A percentile compares a stretch with the other conserved stretches of the same genome.
phyloP scores from a whole-genome alignment of 2,113 vertebrate genomes.

The Nicator chloris region DNA sequence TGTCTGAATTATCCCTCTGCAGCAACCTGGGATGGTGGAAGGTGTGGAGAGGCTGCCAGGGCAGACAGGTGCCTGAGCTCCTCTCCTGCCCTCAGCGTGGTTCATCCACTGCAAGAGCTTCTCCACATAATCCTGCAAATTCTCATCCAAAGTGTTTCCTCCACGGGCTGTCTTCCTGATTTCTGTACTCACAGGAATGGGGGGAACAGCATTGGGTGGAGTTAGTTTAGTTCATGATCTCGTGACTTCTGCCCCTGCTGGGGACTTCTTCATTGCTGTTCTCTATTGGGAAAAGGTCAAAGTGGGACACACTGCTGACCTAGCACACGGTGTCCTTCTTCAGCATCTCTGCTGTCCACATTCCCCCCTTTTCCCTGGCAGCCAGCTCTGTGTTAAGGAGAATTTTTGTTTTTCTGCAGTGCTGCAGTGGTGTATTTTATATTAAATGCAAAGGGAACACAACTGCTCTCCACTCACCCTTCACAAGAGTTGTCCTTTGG shows the following conservation, averaged over 20 bases:
- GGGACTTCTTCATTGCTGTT: not conserved
- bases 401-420: not conserved
- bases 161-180: accelerated
- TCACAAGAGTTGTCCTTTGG: not conserved
- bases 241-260: not conserved
- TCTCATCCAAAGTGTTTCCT: not conserved
- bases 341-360: not conserved
- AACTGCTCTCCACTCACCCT: not conserved
- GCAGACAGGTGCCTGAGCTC: not conserved
- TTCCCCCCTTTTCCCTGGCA: not conserved
- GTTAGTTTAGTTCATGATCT: accelerated
- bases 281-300: not conserved
- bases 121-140: accelerated
- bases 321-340: not conserved
- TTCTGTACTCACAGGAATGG: not conserved
- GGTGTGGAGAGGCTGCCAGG: not conserved
- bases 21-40: accelerated
- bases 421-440: not conserved
- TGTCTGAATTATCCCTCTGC: not conserved
- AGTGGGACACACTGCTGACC: not conserved
- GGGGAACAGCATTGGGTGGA: not conserved
- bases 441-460: not conserved
- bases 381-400: not conserved
- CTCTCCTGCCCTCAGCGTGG: not conserved
- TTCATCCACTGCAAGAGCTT: not conserved